phyloP scores from a whole-genome alignment of 2,113 vertebrate species.

The Pluvianellus socialis region DNA sequence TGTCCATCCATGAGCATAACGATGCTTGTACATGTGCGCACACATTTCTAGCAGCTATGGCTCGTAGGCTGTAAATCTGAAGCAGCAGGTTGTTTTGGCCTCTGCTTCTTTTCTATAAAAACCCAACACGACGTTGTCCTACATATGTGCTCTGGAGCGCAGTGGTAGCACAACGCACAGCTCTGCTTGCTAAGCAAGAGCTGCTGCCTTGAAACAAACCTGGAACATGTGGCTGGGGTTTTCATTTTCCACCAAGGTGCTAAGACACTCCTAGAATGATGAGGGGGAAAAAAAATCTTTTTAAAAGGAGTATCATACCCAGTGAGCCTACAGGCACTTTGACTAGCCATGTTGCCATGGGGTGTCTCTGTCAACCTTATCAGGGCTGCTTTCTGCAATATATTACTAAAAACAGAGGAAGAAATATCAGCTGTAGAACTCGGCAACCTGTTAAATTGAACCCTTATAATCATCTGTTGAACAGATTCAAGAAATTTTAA shows the following conservation, averaged over 20 bases:
- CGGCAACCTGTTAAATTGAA: background rate
- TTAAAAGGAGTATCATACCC: background rate
- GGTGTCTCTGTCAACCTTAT: background rate
- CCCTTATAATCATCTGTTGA: background rate
- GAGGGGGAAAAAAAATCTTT: background rate
- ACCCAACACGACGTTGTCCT: fast-evolving
- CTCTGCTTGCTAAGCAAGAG: background rate
- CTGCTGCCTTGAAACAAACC: background rate
- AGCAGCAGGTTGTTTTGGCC: background rate
- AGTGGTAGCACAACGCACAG: background rate
- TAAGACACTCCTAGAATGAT: background rate
- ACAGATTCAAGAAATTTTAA: background rate
- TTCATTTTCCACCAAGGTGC: background rate
- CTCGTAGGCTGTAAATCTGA: background rate
- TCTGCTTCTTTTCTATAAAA: background rate
- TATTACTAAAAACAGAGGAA: background rate
- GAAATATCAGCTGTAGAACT: background rate
- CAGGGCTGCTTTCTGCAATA: background rate
- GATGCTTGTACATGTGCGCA: background rate
- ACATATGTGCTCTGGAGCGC: background rate
- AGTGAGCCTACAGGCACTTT: background rate
- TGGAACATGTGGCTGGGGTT: background rate
- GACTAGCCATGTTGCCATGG: background rate
- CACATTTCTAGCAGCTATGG: background rate
- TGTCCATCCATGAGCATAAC: background rate